Evolutionary conservation across 1,140 invertebrate species (phyloP), one percentile per base, ranked within the genome.

Genomic region (Psix sp.): DNA sequence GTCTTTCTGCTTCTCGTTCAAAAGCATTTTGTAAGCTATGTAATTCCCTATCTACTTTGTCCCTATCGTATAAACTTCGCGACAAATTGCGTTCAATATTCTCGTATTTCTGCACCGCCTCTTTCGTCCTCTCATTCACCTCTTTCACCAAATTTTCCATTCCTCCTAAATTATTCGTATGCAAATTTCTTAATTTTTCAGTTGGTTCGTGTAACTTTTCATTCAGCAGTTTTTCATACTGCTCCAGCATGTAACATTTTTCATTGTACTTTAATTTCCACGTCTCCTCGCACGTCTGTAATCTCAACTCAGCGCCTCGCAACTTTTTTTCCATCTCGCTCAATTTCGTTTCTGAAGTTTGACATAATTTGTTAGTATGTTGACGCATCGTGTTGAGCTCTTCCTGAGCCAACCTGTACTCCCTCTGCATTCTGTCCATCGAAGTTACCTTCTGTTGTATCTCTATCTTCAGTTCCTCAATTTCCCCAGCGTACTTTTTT

Each of bases 401-500:
- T 42, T 88, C 84, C 77, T 89, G 85, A 0, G 88, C 70, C 35
- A 90, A 76, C 82, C 85, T 86, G 26, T 78, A 86, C 67, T 91
- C 89, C 49, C 88, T 88, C 52, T 87, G 77, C 0, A 72, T 33
- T 43, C 80, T 65, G 45, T 88, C 81, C 1, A 79, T 33, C 2
- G 79, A 17, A 0, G 51, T 81, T n/a, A 21, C 42, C 33, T 84
- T 85, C 1, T 87, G 78, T 15, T 77, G 74, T 6, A 89, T 77
- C 49, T 85, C 80, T 3, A 80, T 13, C 66, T 86, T 86, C 3
- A 87, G 42, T 43, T 86, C 83, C 40, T 85, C 83, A 3, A 87
- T 84, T 29, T 88, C 85, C 10, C 73, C 56, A 18, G 60, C 5
- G 67, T 85, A 83, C 21, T 78, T 83, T 39, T 84, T 82, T 6